A percentile compares a stretch with the other conserved stretches of the same genome.
These are phyloP conservation scores for Drosophila peninsularis DNA, from an alignment of 2,888 invertebrate species.

Conservation along the genomic window DNA sequence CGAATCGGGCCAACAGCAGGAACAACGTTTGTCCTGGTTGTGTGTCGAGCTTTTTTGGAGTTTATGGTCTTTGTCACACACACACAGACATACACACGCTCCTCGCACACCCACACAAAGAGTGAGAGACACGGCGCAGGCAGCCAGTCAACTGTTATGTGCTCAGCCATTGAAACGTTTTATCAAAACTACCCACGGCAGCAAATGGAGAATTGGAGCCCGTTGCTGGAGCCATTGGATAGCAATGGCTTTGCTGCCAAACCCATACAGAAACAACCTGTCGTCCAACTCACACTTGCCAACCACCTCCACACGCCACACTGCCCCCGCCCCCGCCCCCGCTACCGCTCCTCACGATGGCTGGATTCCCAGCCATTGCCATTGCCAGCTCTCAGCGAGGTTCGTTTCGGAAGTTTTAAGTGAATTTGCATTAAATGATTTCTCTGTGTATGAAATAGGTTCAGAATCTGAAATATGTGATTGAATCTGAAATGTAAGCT, in stretches of 20 bases:
- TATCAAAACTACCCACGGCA: conserved; percentile 77
- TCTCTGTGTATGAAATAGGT: too few relatives aligned
- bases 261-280: conserved; percentile 64
- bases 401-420: background rate
- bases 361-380: conserved; percentile 22
- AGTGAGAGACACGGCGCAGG: conserved; percentile 58
- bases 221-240: conserved; percentile 59
- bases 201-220: conserved; percentile 41
- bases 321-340: background rate
- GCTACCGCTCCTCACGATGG: background rate
- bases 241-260: conserved; percentile 60
- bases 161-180: conserved; percentile 78
- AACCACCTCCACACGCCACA: conserved; percentile 12
- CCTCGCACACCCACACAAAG: conserved; percentile 23
- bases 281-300: conserved; percentile 54
- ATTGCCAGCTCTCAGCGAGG: conserved; percentile 37
- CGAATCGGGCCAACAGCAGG: conserved; percentile 33
- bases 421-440: background rate
- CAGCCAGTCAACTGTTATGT: conserved; percentile 79
- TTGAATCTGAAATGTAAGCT: too few relatives aligned
- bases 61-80: conserved; percentile 75
- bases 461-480: too few relatives aligned
- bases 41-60: conserved; percentile 66
- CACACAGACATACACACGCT: conserved; percentile 36
- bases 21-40: conserved; percentile 65